Evolutionary conservation across 2,113 vertebrate genomes (phyloP).

Genomic region (Jacana jacana): DNA sequence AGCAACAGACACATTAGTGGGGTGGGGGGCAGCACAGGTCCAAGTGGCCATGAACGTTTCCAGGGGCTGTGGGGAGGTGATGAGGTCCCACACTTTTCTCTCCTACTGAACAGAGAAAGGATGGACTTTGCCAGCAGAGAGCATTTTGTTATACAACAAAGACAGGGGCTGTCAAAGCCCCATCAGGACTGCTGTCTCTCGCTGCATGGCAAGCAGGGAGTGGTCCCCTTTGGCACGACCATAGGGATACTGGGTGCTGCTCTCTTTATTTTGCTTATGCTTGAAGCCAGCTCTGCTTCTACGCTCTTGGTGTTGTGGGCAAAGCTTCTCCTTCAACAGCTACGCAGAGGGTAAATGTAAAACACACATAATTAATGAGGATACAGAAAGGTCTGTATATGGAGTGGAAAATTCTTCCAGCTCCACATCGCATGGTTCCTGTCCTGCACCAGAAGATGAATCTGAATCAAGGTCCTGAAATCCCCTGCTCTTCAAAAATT

Average conservation of each 20-base stretch:
- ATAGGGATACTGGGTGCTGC: accelerated
- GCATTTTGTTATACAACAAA: background rate
- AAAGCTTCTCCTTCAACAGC: background rate
- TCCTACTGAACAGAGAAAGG: background rate
- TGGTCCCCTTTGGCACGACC: accelerated
- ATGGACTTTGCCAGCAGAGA: background rate
- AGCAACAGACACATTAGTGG: background rate
- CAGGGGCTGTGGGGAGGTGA: background rate
- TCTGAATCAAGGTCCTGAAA: background rate
- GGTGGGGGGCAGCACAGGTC: background rate
- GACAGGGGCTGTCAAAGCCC: background rate
- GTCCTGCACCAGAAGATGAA: background rate
- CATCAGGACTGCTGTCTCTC: background rate
- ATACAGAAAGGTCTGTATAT: background rate
- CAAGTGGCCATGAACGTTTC: background rate
- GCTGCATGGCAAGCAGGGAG: background rate
- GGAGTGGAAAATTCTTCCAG: background rate
- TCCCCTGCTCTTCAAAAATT: background rate
- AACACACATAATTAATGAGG: background rate
- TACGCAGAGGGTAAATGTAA: background rate
- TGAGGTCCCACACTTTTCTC: background rate
- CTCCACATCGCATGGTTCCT: background rate
- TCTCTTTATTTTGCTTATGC: background rate
- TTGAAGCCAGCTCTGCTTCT: background rate
- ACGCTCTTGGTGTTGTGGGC: background rate